Percentiles rank a stretch among this genome's conserved stretches.
These are phyloP conservation scores for Ailuropoda melanoleuca DNA, from an alignment of 2,113 vertebrate genomes.

Conservation along the genomic window DNA sequence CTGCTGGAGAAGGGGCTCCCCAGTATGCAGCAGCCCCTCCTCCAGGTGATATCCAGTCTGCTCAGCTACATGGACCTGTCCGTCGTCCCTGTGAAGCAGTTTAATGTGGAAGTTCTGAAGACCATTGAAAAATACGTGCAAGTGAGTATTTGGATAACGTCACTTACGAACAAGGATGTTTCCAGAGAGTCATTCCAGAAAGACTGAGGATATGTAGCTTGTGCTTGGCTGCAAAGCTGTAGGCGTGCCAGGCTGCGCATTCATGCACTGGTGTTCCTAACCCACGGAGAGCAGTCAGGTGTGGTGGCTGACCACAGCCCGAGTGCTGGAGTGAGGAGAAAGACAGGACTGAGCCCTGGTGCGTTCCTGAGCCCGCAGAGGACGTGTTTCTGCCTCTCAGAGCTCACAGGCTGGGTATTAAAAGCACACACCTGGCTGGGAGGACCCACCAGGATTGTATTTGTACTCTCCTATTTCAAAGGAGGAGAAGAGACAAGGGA, in stretches of 20 bases:
- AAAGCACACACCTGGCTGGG: neutral
- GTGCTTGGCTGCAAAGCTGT: accelerated
- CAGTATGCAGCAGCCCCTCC: constrained; percentile 96
- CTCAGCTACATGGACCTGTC: constrained; percentile 98
- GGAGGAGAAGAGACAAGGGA: neutral
- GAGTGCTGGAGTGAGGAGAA: neutral
- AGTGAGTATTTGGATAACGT: constrained; percentile 81
- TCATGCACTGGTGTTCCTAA: too few species aligned
- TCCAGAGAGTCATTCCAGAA: neutral
- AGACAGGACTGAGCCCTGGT: neutral
- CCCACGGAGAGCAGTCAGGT: too few species aligned
- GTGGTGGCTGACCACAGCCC: neutral
- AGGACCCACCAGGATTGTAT: neutral
- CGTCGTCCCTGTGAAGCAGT: constrained; percentile 94
- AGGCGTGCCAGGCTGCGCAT: accelerated
- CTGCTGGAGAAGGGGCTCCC: constrained; percentile 97
- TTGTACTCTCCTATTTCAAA: neutral
- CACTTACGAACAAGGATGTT: neutral
- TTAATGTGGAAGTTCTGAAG: constrained; percentile 96
- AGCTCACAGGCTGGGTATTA: neutral
- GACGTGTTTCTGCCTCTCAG: neutral
- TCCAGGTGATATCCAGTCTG: constrained; percentile 97
- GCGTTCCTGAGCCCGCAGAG: neutral
- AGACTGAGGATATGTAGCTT: neutral
- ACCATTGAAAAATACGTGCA: constrained; percentile 99